A percentile compares a stretch with the other conserved stretches of the same genome.
Conservation (phyloP, 2,113 vertebrate genomes). For the Bolborhynchus lineola region DNA sequence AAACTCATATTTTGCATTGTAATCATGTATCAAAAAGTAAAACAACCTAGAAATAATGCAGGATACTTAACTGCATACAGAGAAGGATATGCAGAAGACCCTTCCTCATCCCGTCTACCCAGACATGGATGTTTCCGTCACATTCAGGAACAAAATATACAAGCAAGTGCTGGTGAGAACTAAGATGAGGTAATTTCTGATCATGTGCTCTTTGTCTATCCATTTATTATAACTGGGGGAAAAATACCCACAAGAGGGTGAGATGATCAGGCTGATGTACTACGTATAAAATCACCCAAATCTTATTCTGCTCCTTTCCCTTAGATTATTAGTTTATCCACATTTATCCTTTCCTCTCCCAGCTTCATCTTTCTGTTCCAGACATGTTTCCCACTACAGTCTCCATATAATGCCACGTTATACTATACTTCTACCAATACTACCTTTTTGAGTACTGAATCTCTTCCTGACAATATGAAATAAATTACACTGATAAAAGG, state of each 20-base stretch:
- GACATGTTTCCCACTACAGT: background rate
- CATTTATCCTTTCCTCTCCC: background rate
- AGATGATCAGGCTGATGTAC: background rate
- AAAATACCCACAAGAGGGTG: background rate
- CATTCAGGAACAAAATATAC: background rate
- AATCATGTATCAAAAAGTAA: background rate
- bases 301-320: background rate
- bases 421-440: background rate
- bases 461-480: background rate
- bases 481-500: background rate
- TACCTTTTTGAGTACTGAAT: background rate
- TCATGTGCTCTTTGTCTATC: background rate
- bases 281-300: background rate
- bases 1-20: background rate
- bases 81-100: background rate
- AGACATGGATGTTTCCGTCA: background rate
- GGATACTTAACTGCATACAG: background rate
- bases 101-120: background rate
- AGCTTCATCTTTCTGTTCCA: background rate
- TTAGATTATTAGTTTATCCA: background rate
- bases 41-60: background rate
- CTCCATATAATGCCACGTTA: background rate
- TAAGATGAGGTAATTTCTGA: background rate
- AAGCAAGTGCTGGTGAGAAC: background rate
- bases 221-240: background rate